Conservation (phyloP, 1,140 invertebrate species). For the Ridgeia piscesae region DNA sequence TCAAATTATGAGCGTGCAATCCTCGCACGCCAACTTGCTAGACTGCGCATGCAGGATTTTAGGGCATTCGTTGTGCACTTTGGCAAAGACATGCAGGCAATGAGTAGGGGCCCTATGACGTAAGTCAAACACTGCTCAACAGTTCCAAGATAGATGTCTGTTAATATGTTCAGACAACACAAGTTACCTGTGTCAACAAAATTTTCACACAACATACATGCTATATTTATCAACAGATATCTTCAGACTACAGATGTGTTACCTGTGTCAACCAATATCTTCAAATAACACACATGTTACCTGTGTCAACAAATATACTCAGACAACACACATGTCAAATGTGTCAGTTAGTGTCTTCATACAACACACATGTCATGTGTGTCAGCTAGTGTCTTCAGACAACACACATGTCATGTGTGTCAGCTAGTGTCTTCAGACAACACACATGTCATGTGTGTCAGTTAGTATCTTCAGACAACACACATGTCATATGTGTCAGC, state of each 20-base stretch:
- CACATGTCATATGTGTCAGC: not conserved
- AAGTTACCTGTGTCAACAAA: not conserved
- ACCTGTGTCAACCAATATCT: not conserved
- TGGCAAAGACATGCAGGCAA: conserved; percentile 36
- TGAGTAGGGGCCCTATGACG: conserved; percentile 22
- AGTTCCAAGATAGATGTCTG: not conserved
- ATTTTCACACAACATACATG: not conserved
- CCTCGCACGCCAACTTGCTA: conserved; percentile 39
- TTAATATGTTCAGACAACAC: not conserved
- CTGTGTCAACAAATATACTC: not conserved
- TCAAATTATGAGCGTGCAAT: conserved; percentile 44
- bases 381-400: not conserved
- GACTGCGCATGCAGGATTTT: conserved; percentile 40
- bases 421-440: not conserved
- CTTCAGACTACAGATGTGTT: not conserved
- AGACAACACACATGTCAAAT: not conserved
- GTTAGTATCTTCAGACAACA: not conserved
- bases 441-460: not conserved
- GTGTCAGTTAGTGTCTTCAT: not conserved
- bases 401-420: not conserved
- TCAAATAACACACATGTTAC: not conserved
- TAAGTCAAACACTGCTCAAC: not conserved
- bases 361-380: not conserved
- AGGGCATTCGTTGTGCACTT: conserved; percentile 45
- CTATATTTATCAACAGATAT: not conserved